These are phyloP conservation scores for Drosophila lini DNA, from an alignment of 1,140 invertebrate genomes.

Conservation along the genomic window DNA sequence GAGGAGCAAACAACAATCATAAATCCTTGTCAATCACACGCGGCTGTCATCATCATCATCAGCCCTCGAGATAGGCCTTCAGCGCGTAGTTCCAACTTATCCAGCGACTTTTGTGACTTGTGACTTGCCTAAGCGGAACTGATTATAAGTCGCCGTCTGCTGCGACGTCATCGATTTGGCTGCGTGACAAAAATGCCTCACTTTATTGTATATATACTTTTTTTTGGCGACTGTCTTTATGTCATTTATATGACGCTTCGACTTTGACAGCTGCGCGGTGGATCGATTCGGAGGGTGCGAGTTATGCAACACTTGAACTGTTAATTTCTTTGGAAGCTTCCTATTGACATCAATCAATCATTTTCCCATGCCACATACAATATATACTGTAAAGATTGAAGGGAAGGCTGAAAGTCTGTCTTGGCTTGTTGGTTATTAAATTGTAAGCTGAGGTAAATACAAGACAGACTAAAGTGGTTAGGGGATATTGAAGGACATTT, in stretches of 20 bases:
- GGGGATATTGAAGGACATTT: not conserved
- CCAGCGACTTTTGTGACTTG: constrained; percentile 51
- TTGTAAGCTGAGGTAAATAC: constrained; percentile 10
- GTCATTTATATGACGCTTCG: constrained; percentile 77
- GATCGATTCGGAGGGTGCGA: constrained; percentile 38
- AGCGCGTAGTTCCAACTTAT: constrained; percentile 66
- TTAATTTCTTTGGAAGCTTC: constrained; percentile 59
- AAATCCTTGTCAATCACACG: constrained; percentile 84
- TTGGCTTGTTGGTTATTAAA: constrained; percentile 2
- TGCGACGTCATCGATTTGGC: constrained; percentile 58
- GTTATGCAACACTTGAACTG: constrained; percentile 54
- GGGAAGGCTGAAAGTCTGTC: not conserved
- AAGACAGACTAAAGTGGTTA: not conserved
- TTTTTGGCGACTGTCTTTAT: constrained; percentile 46
- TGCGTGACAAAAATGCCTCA: constrained; percentile 73
- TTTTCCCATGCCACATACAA: constrained; percentile 28
- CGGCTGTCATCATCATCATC: constrained; percentile 77
- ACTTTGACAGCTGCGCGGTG: constrained; percentile 69
- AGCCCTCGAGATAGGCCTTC: constrained; percentile 44
- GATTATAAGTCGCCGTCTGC: constrained; percentile 72
- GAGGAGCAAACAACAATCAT: constrained; percentile 69
- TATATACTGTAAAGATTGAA: constrained; percentile 5
- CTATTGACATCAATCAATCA: constrained; percentile 66
- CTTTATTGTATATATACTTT: not conserved
- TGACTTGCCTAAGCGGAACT: constrained; percentile 78